These are phyloP conservation scores for Microcaecilia unicolor DNA, from an alignment of 2,797 vertebrate species.

Conservation along the genomic window DNA sequence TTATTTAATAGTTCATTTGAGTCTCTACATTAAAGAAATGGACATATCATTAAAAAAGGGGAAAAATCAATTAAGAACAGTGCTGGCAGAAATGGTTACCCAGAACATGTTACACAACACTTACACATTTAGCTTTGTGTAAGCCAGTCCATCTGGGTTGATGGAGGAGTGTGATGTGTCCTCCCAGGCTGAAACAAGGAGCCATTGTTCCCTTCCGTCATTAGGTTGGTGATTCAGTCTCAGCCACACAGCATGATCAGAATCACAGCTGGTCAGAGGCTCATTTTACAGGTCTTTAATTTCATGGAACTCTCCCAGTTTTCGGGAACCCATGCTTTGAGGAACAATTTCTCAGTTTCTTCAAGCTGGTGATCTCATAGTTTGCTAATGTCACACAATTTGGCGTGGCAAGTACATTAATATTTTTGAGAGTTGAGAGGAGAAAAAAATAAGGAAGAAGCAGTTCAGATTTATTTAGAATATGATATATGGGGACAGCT, in stretches of 20 bases:
- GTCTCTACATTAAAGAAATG: not conserved
- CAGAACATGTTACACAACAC: constrained; percentile 1
- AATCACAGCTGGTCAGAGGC: constrained; percentile 58
- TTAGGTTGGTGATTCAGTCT: constrained; percentile 45
- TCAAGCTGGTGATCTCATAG: too few relatives aligned
- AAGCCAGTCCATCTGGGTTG: not conserved
- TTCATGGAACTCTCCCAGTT: constrained; percentile 53
- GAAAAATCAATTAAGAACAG: not conserved
- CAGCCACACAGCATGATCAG: constrained; percentile 38
- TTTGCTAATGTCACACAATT: too few relatives aligned
- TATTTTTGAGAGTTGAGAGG: too few relatives aligned
- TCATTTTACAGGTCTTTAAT: constrained; percentile 51
- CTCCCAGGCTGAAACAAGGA: constrained; percentile 35
- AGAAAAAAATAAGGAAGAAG: too few relatives aligned
- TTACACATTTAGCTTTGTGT: not conserved
- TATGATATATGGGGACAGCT: too few relatives aligned
- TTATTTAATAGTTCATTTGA: not conserved
- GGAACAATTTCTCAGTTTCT: constrained; percentile 37
- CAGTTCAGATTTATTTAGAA: too few relatives aligned
- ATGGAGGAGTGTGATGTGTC: not conserved
- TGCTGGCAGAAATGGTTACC: not conserved
- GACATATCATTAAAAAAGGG: not conserved
- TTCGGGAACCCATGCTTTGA: constrained; percentile 48
- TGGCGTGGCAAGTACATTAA: too few relatives aligned
- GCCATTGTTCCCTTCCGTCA: constrained; percentile 44